Conservation (phyloP, 2,888 invertebrate species). For the Oeneis ivallda region DNA sequence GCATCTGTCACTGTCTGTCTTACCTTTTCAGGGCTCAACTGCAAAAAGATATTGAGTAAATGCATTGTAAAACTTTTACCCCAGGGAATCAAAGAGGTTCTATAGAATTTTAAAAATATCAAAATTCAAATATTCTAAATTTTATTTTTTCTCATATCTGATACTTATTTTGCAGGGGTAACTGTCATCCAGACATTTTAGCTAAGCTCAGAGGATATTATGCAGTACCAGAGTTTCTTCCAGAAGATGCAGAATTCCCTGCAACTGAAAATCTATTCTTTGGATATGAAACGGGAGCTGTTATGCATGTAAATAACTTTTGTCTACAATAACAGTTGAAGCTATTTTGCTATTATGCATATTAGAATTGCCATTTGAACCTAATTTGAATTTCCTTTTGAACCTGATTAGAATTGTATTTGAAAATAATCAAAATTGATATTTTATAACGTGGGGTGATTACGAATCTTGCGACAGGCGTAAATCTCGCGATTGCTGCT, state of each 20-base stretch:
- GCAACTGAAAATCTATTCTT: slow-evolving; percentile 95
- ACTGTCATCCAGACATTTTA: slow-evolving; percentile 91
- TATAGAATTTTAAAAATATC: too few relatives aligned
- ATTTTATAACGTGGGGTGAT: too few relatives aligned
- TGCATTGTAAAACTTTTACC: too few relatives aligned
- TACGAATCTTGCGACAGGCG: too few relatives aligned
- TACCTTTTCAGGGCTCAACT: too few relatives aligned
- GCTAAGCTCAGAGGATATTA: slow-evolving; percentile 88
- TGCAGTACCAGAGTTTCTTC: slow-evolving; percentile 91
- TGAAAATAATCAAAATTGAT: too few relatives aligned
- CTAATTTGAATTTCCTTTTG: neutral
- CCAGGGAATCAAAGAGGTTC: too few relatives aligned
- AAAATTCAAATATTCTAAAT: neutral
- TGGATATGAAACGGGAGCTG: slow-evolving; percentile 94
- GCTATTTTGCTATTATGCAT: too few relatives aligned
- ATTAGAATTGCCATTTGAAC: neutral
- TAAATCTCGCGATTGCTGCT: too few relatives aligned
- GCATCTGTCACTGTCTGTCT: too few relatives aligned
- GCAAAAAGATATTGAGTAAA: too few relatives aligned
- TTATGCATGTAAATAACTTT: slow-evolving; percentile 89
- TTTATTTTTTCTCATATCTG: too few relatives aligned
- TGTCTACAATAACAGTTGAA: neutral
- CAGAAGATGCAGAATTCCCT: slow-evolving; percentile 93
- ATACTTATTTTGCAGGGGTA: slow-evolving; percentile 84
- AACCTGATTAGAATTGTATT: neutral